Evolutionary conservation across 1,140 invertebrate species (phyloP), one percentile per base, ranked within the genome.

Genomic region (Hycleus phaleratus): DNA sequence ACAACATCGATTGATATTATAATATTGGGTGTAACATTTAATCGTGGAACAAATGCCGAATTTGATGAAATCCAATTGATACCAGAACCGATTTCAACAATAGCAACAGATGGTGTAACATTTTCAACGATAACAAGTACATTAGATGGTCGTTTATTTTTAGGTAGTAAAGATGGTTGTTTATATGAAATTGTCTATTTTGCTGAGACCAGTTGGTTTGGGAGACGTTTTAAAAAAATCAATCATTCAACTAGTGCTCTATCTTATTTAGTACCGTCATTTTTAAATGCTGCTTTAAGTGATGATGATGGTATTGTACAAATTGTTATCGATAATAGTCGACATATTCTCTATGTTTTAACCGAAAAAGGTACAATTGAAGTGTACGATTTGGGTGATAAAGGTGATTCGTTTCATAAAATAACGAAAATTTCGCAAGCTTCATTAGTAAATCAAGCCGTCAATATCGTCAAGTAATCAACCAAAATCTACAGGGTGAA

Each of bases 101-200:
- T 98, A 26, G 85, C 91, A 0, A 94, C 95, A 44, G 97, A 99
- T 77, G 94, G 93, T 62, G 82, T 90, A 11, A 85, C 87, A 54
- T 88, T 98, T 59, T 85, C 86, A 56, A 86, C 85, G 51, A 88
- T 98, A 51, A 81, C 83, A 46, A 88, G 93, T 38, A 90, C 91
- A 1, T 78, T 78, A 25, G 83, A 81, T 71, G 96, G 96, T 0
- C 80, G 97, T 63, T 91, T 99, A 65, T 98, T 99, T 74, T 82
- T 98, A 68, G 95, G 95, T 25, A 93, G 90, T 40, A 90, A 87
- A 75, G 94, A 98, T 79, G 95, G 96, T 9, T 90, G 86, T 65
- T 74, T 99, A 1, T 98, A 92, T 82, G 97, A 99, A 84, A 85
- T 98, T 64, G 83, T 83, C 66, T 99, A 99, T 78, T 70, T 87